Conservation (phyloP, 2,888 invertebrate genomes). For the Drosophila testacea region DNA sequence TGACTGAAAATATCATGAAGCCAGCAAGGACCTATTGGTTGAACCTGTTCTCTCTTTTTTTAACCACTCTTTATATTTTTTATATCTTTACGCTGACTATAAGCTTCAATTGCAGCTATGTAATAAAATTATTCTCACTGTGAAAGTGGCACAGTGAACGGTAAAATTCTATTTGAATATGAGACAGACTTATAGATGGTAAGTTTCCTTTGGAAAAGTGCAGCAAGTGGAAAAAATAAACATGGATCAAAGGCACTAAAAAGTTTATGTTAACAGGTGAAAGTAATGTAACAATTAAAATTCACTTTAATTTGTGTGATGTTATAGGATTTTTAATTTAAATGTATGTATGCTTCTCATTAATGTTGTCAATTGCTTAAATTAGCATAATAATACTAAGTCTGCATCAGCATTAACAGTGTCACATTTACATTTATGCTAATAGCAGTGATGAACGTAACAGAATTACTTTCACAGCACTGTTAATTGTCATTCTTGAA, state of each 20-base stretch:
- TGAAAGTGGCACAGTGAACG: constrained; percentile 41
- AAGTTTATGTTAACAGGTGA: not conserved
- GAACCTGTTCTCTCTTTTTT: not conserved
- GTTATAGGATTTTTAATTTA: too few relatives aligned
- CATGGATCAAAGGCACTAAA: not conserved
- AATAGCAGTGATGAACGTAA: not conserved
- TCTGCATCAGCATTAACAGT: not conserved
- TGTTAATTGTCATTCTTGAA: too few relatives aligned
- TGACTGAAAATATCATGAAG: constrained; percentile 72
- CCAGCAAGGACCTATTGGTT: constrained; percentile 29
- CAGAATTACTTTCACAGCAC: not conserved
- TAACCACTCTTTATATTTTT: not conserved
- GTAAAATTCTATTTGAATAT: constrained; percentile 1
- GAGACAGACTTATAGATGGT: constrained; percentile 1
- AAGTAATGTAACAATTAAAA: too few relatives aligned
- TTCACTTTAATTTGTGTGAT: not conserved
- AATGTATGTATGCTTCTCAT: too few relatives aligned
- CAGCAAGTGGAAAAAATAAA: not conserved
- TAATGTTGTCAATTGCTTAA: too few relatives aligned
- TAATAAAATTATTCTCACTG: constrained; percentile 49
- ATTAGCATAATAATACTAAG: not conserved
- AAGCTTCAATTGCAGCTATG: constrained; percentile 18
- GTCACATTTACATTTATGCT: not conserved
- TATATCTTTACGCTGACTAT: constrained; percentile 3
- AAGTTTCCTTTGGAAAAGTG: not conserved